A percentile compares a stretch with the other conserved stretches of the same genome.
phyloP scores from a whole-genome alignment of 2,113 vertebrate species.

The Epinephelus lanceolatus region DNA sequence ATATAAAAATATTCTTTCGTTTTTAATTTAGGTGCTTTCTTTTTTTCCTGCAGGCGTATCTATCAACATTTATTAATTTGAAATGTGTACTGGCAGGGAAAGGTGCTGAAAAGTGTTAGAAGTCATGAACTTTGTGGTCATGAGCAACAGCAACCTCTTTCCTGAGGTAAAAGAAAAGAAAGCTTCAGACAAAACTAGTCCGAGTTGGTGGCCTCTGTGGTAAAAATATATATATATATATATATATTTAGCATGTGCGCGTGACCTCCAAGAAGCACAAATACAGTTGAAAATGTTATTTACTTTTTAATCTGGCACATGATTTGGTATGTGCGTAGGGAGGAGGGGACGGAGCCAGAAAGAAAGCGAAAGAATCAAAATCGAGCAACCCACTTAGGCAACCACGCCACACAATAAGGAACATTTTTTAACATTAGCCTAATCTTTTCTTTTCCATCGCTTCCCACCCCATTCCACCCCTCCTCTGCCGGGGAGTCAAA shows the following conservation, averaged over 20 bases:
- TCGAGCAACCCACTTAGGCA: slow-evolving; percentile 75
- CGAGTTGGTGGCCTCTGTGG: slow-evolving; percentile 17
- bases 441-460: slow-evolving; percentile 77
- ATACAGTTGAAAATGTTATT: slow-evolving; percentile 60
- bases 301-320: slow-evolving; percentile 61
- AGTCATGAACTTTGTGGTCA: not conserved
- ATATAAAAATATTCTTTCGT: not conserved
- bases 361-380: slow-evolving; percentile 66
- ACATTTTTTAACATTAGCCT: slow-evolving; percentile 76
- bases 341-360: not conserved
- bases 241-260: slow-evolving; percentile 8
- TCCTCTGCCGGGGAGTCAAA: slow-evolving; percentile 78
- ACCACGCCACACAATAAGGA: slow-evolving; percentile 74
- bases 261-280: slow-evolving; percentile 58
- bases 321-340: slow-evolving; percentile 65
- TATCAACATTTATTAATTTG: not conserved
- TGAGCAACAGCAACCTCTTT: not conserved
- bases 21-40: not conserved
- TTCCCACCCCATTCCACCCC: slow-evolving; percentile 44
- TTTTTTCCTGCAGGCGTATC: not conserved
- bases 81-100: not conserved
- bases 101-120: not conserved
- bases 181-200: not conserved
- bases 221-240: not conserved
- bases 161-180: not conserved